These are phyloP conservation scores for Telmatochromis sp. DNA, from an alignment of 2,113 vertebrate species.

Conservation along the genomic window DNA sequence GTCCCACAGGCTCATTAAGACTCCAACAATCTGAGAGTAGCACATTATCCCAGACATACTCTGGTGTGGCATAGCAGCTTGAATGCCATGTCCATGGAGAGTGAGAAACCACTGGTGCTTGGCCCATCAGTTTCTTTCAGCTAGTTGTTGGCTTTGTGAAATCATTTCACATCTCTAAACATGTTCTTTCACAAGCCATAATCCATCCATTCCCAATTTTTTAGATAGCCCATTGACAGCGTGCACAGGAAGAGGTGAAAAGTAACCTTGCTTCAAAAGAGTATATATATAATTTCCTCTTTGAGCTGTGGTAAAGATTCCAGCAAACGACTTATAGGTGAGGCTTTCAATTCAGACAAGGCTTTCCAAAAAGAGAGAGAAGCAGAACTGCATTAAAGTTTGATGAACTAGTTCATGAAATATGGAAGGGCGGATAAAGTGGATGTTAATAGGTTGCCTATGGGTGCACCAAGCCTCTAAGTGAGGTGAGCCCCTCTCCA, in stretches of 20 bases:
- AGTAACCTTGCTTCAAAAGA: background rate
- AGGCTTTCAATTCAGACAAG: slow-evolving; percentile 18
- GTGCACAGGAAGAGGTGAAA: background rate
- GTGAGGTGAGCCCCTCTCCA: background rate
- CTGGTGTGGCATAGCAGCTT: slow-evolving; percentile 21
- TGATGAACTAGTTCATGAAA: slow-evolving; percentile 53
- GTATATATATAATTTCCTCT: background rate
- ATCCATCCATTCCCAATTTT: slow-evolving; percentile 3
- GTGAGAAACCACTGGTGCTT: background rate
- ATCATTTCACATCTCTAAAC: slow-evolving; percentile 24
- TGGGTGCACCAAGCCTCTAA: slow-evolving; percentile 10
- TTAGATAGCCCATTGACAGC: background rate
- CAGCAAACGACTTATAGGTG: background rate
- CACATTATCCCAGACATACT: slow-evolving; percentile 29
- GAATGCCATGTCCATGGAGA: slow-evolving; percentile 29
- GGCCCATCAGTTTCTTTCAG: slow-evolving; percentile 8
- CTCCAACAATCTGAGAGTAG: slow-evolving; percentile 32
- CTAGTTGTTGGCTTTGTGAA: slow-evolving; percentile 15
- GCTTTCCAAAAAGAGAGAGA: slow-evolving; percentile 16
- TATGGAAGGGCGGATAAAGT: slow-evolving; percentile 45
- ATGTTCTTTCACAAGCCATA: background rate
- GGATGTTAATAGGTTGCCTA: slow-evolving; percentile 49
- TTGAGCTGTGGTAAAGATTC: background rate
- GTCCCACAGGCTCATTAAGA: slow-evolving; percentile 31
- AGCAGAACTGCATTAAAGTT: slow-evolving; percentile 35